These are phyloP conservation scores for Pandemis corylana DNA, from an alignment of 2,888 invertebrate species.

Conservation along the genomic window DNA sequence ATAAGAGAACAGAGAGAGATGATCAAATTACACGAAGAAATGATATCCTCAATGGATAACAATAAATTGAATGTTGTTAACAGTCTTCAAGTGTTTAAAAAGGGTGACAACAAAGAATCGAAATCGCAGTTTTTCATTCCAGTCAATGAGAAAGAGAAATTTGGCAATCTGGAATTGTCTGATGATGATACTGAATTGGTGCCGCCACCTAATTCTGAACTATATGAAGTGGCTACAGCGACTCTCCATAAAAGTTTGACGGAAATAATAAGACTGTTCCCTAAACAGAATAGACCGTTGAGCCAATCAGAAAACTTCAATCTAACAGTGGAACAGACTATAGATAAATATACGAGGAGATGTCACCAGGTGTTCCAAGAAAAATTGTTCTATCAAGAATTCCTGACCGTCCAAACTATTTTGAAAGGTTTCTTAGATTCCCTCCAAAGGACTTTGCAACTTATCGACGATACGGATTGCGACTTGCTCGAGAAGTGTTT, in stretches of 20 bases:
- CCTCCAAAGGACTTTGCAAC: conserved; percentile 60
- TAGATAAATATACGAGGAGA: conserved; percentile 77
- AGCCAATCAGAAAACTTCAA: conserved; percentile 80
- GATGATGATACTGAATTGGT: conserved; percentile 71
- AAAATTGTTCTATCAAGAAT: conserved; percentile 78
- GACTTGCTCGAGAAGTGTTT: conserved; percentile 76
- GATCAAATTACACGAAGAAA: conserved; percentile 63
- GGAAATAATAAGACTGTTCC: conserved; percentile 73
- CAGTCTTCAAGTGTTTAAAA: conserved; percentile 75
- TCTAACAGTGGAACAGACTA: conserved; percentile 72
- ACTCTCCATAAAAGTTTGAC: conserved; percentile 71
- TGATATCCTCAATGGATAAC: conserved; percentile 73
- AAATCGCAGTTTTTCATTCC: conserved; percentile 82
- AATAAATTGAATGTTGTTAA: conserved; percentile 76
- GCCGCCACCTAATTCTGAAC: conserved; percentile 69
- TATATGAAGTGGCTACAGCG: conserved; percentile 63
- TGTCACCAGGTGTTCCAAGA: conserved; percentile 82
- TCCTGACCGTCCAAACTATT: conserved; percentile 69
- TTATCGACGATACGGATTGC: conserved; percentile 73
- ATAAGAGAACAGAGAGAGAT: conserved; percentile 63
- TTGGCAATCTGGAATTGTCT: conserved; percentile 72
- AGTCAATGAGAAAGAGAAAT: conserved; percentile 71
- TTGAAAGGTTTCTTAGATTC: conserved; percentile 67
- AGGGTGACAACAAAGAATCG: conserved; percentile 75
- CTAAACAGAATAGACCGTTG: conserved; percentile 77